Evolutionary conservation across 2,888 invertebrate species (phyloP), one percentile per base, ranked within the genome.

Genomic region (Emmelina monodactyla): DNA sequence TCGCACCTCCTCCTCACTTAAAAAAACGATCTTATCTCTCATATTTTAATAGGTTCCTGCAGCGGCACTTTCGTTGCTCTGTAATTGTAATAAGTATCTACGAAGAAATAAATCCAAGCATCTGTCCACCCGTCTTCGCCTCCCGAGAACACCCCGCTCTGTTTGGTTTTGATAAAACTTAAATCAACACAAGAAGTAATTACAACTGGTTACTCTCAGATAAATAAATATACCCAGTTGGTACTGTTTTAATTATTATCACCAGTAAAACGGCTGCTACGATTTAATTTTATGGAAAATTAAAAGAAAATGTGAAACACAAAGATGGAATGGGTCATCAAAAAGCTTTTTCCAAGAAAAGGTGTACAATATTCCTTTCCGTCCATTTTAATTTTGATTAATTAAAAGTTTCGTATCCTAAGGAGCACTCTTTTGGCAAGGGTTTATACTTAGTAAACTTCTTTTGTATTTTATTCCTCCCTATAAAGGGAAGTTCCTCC

Each of bases 41-140:
- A 70, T 72, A 73, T 73, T 78, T 75, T 76, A 76, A 76, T 76
- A 75, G 73, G 72, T 73, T 76, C 71, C 71, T 70, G 71, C 62
- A 61, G 73, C 70, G 71, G 71, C 72, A 70, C 67, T 70, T 67
- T 55, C 62, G 57, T 49, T 50, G 55, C 39, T 54, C 66, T 57
- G 65, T 73, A 71, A 75, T 72, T 71, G 72, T 72, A 69, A 64
- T 59, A 67, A 64, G 62, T 64, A 68, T 63, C 54, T 64, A 54
- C 49, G 50, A 50, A 60, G 59, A 55, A 65, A 69, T 72, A 69
- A 68, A 71, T 72, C 69, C 66, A 67, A 73, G n/a, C n/a, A n/a
- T n/a, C n/a, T 70, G 70, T 65, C 55, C 57, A 51, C 16, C 19
- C 53, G 47, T 48, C 50, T 46, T 50, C 48, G 40, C 47, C 41